Base-by-base conservation (phyloP, 2,888 invertebrate genomes). In the Agrypnus murinus region DNA sequence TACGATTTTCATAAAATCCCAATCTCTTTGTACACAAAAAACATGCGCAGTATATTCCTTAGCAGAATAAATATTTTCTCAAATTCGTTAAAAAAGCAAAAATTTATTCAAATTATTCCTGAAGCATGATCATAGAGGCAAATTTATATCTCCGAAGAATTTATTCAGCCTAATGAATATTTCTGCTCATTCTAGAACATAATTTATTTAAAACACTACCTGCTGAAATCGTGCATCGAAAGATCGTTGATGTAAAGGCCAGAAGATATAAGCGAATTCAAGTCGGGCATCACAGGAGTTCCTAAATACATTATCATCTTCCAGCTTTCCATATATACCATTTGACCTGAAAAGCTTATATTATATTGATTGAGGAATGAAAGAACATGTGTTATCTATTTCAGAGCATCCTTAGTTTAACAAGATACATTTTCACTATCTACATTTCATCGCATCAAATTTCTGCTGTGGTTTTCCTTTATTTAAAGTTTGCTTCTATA, bases 291-390 rank as follows among this genome's bases (percentile, higher is more conserved):
- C 34, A 98, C 95, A 0, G 98, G 98, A 0, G 98, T 97, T 6
- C 97, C 97, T 60, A 99, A 87, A 83, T 97, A 99, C 92, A 98
- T 95, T 87, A 99, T 96, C 92, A 97, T 95, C 74, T 95, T 92
- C 99, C 99, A 99, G 82, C 97, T 96, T 77, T 95, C 95, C 97
- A 99, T 97, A 85, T 95, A 98, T 81, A 98, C 94, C 98, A 99
- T 99, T 89, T 98, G 98, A 78, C 98, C 98, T 95, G 84, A 25
- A 83, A 79, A 55, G 68, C 55, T 64, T 38, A 74, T 9, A 38
- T 40, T 10, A 25, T 25, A 15, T 9, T 43, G 43, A 43, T 40
- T 43, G 43, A 43, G 25, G 14, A 14, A 4, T 43, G 43, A 14
- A n/a, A n/a, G 25, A 25, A 25, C 2, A 25, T 2, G 25, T 25